Evolutionary conservation across 2,113 vertebrate genomes (phyloP), one percentile per base, ranked within the genome.

Genomic region (Enhydra lutris): DNA sequence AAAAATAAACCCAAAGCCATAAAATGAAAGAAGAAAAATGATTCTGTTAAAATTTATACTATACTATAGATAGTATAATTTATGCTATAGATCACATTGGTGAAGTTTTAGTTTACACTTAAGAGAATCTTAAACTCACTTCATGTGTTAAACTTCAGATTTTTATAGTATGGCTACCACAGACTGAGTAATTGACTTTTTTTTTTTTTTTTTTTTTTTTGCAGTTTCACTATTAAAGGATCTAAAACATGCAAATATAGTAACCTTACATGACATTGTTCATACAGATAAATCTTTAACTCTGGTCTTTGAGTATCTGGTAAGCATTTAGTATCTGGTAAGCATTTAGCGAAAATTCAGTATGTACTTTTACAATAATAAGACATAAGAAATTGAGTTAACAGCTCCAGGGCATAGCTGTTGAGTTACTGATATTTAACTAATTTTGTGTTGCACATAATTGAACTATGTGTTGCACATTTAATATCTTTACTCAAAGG

Each of bases 211-310:
- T 98, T n/a, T 97, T 13, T 98, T n/a, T 98, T 97, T 91, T 97
- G 34, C 98, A 99, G 99, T 99, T 93, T 99, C 99, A 26, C 99
- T 99, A 97, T 98, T 99, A 97, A 99, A 99, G 99, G 99, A 99
- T 98, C 99, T 99, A 98, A 99, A 99, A 98, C 99, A 99, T 95
- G 99, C 99, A 97, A 99, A 99, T 99, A 99, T 99, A 71, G 99
- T 99, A 98, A 99, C 99, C 0, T 99, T 99, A 87, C 99, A 99
- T 20, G 99, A 99, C 98, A 99, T 99, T 91, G 99, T 99, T 97
- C 99, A 99, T 98, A 99, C 99, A 21, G 99, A 99, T 92, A 99
- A 99, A 98, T 99, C 99, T 98, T 99, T 99, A 98, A 99, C 99
- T 59, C 99, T 99, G 29, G 99, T 99, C 91, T 99, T 99, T 9